phyloP scores from a whole-genome alignment of 2,113 vertebrate species.

The Pluvialis apricaria region DNA sequence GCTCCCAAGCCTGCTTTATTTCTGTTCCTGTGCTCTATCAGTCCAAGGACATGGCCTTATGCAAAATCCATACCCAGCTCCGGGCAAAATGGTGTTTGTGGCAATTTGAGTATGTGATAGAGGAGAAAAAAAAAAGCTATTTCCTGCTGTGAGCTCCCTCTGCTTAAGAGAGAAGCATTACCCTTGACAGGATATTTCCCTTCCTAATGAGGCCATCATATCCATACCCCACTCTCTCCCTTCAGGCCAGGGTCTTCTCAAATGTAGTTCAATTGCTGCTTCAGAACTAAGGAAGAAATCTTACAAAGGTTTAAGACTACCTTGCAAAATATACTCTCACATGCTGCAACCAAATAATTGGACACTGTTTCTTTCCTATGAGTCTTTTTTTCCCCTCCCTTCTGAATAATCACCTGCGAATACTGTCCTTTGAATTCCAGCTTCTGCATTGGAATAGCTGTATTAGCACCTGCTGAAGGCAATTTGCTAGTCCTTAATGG shows the following conservation, averaged over 20 bases:
- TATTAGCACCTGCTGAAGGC: slow-evolving; percentile 9
- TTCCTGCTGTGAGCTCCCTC: neutral
- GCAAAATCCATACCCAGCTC: neutral
- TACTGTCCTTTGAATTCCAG: slow-evolving; percentile 1
- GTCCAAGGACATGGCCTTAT: neutral
- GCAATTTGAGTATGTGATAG: neutral
- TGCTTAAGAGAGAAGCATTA: neutral
- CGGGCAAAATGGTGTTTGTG: neutral
- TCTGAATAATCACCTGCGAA: neutral
- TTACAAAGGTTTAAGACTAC: neutral
- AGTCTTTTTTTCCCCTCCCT: neutral
- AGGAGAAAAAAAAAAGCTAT: neutral
- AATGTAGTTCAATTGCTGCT: neutral
- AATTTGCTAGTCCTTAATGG: neutral
- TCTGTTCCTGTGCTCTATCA: neutral
- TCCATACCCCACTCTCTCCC: neutral
- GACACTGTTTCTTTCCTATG: neutral
- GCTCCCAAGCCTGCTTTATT: neutral
- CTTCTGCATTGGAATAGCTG: neutral
- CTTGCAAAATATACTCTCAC: neutral
- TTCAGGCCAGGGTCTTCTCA: neutral
- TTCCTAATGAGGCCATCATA: neutral
- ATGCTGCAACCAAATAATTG: neutral
- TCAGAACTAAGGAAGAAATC: neutral
- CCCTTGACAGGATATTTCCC: neutral